Evolutionary conservation across 2,797 vertebrate genomes (phyloP), one percentile per base, ranked within the genome.

Genomic region (Orientallactaga sibirica): DNA sequence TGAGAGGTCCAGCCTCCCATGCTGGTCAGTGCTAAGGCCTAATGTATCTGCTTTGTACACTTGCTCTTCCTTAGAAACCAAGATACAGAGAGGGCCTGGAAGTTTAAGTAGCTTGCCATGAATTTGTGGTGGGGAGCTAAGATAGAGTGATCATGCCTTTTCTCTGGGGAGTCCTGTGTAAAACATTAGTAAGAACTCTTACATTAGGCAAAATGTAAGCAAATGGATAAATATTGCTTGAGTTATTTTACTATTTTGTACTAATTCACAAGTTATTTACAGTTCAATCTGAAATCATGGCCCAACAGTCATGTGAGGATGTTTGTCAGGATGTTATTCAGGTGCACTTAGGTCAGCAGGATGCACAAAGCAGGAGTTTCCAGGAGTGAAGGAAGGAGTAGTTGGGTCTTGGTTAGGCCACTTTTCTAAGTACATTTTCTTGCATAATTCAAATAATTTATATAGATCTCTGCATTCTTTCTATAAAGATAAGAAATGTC

Each of bases 201-300:
- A 61, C 18, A 64, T 19, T 67, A 83, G 66, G 74, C 61, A 67
- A 94, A 83, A 87, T 66, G 33, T 93, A 89, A 81, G 66, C 62
- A 85, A 52, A 68, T 68, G 55, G 61, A 61, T 88, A 73, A 78
- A 52, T 43, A 85, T 25, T 55, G 81, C 58, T 86, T 52, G 9
- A 76, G 81, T 73, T 66, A 90, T 55, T 86, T 67, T 84, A 79
- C 1, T 87, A 52, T 79, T 84, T 29, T 78, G 16, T 85, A 66
- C 24, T 77, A 90, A 85, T 85, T 90, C 70, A 92, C 24, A 95
- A 95, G 75, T 48, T 68, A 73, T 55, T 88, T 90, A 74, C 12
- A 66, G 25, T 88, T 86, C 48, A 77, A n/a, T 70, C 43, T 87
- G 83, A 88, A 95, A 81, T 41, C 37, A 89, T 58, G 58, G 11